These are phyloP conservation scores for Coracias cyanogaster DNA, from an alignment of 2,797 vertebrate genomes.

Conservation along the genomic window DNA sequence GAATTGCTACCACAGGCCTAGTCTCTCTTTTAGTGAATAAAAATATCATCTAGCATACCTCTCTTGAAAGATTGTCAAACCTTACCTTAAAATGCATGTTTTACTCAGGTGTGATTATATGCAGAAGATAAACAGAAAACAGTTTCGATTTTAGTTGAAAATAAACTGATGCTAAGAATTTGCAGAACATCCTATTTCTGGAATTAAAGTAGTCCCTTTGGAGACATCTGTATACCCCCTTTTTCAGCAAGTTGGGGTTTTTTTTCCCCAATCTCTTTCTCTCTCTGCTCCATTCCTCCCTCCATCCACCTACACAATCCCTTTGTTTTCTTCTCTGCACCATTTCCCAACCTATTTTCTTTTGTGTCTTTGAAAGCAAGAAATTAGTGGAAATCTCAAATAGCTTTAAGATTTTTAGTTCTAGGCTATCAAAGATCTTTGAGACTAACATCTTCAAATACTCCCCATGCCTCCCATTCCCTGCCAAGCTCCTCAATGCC, in stretches of 20 bases:
- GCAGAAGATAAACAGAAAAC: constrained; percentile 30
- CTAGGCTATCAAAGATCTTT: background rate
- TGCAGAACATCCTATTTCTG: constrained; percentile 11
- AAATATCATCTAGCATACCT: background rate
- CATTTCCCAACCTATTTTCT: background rate
- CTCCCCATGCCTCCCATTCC: background rate
- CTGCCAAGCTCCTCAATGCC: background rate
- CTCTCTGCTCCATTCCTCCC: background rate
- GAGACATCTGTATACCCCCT: background rate
- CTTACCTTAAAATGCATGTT: background rate
- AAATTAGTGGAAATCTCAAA: background rate
- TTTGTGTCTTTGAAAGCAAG: constrained; percentile 18
- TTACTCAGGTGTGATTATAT: background rate
- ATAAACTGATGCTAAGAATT: constrained; percentile 9
- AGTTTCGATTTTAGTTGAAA: constrained; percentile 6
- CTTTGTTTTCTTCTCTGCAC: constrained; percentile 14
- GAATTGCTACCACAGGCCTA: background rate
- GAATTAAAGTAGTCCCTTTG: constrained; percentile 28
- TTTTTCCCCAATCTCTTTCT: background rate
- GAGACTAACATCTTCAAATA: background rate
- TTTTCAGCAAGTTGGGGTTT: background rate
- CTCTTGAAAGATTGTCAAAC: background rate
- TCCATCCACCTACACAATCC: constrained; percentile 3
- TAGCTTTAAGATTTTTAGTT: background rate
- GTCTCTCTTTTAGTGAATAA: background rate